A percentile compares a stretch with the other conserved stretches of the same genome.
Conservation (phyloP, 2,113 vertebrate genomes). For the Trachemys scripta region DNA sequence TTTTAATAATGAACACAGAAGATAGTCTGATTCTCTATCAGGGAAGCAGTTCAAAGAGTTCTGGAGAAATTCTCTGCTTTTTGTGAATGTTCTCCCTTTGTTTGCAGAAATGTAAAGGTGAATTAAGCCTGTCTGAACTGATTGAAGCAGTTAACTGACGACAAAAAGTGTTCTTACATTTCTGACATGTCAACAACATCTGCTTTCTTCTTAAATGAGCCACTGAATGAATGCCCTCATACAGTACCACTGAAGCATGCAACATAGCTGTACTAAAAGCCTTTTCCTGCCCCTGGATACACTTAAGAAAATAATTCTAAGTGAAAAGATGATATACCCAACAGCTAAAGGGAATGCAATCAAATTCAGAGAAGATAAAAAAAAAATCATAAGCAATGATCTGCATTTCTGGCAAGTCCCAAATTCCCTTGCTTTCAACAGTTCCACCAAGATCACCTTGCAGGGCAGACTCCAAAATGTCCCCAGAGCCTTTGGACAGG, state of each 20-base stretch:
- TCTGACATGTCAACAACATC: conserved; percentile 50
- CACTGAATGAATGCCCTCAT: conserved; percentile 56
- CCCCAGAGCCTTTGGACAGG: conserved; percentile 15
- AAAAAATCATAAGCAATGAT: conserved; percentile 44
- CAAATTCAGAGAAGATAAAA: conserved; percentile 53
- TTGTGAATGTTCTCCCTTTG: conserved; percentile 21
- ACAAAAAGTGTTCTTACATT: conserved; percentile 45
- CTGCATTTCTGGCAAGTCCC: conserved; percentile 56
- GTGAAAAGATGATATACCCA: conserved; percentile 42
- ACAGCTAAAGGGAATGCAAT: conserved; percentile 57
- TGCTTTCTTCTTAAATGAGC: conserved; percentile 63
- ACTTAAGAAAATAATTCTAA: conserved; percentile 65
- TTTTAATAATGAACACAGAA: background rate
- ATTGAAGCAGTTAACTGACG: conserved; percentile 40
- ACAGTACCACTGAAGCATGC: conserved; percentile 53
- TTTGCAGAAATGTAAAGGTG: background rate
- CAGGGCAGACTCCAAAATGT: background rate
- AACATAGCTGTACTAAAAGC: conserved; percentile 42
- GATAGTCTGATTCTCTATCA: background rate
- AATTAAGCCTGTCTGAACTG: conserved; percentile 48
- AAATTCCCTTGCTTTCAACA: background rate
- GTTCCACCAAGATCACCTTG: conserved; percentile 23
- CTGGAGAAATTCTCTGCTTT: background rate
- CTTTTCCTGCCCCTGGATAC: conserved; percentile 60
- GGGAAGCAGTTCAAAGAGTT: background rate